Percentiles rank a stretch among this genome's conserved stretches.
These are phyloP conservation scores for Penelope pileata DNA, from an alignment of 2,113 vertebrate genomes.

Conservation along the genomic window DNA sequence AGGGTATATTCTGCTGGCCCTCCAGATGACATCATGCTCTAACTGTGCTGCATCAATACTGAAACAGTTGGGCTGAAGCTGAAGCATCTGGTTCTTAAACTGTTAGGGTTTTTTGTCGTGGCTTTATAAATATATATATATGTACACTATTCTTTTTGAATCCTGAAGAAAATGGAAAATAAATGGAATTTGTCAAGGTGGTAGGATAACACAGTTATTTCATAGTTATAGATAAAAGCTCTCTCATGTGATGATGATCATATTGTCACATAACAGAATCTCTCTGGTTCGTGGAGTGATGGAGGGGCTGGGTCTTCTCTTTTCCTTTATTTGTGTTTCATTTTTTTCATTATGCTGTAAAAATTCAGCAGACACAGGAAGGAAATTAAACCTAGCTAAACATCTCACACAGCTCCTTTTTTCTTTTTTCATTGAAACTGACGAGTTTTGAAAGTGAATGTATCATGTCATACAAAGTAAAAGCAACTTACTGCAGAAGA, in stretches of 20 bases:
- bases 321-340: constrained; percentile 29
- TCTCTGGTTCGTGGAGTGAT: background rate
- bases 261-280: background rate
- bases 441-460: background rate
- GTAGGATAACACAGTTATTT: background rate
- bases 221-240: background rate
- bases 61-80: constrained; percentile 68
- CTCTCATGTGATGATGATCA: background rate
- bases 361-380: constrained; percentile 26
- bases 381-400: constrained; percentile 4
- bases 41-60: constrained; percentile 52
- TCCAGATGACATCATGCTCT: constrained; percentile 52
- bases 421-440: background rate
- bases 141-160: background rate
- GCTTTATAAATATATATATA: background rate
- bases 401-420: background rate
- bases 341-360: constrained; percentile 31
- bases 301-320: background rate
- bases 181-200: constrained; percentile 57
- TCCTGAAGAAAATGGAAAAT: constrained; percentile 48
- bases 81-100: constrained; percentile 69
- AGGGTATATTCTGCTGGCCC: constrained; percentile 8
- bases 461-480: background rate
- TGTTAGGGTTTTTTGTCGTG: background rate
- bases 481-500: background rate